These are phyloP conservation scores for Parazoanthus atlanticus DNA, from an alignment of 92 coral and sea anemone genomes.

Conservation along the genomic window DNA sequence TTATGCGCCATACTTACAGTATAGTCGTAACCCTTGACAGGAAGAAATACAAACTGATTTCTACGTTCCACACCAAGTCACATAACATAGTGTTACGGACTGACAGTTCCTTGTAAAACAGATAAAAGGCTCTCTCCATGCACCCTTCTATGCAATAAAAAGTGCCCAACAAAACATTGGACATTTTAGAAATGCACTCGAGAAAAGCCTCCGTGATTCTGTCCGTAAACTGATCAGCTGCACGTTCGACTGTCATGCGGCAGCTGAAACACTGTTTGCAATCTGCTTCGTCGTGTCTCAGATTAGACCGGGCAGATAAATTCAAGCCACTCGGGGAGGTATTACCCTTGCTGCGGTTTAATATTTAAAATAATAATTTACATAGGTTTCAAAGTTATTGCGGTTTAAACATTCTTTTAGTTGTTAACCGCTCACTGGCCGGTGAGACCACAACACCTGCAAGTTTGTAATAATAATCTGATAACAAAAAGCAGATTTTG, in stretches of 20 bases:
- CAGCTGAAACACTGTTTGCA: conserved; percentile 13
- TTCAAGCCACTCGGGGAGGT: background rate
- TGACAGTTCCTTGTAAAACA: conserved; percentile 47
- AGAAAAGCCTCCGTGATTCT: conserved; percentile 32
- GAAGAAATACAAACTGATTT: conserved; percentile 74
- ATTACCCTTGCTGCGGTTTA: background rate
- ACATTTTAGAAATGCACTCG: conserved; percentile 54
- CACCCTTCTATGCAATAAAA: conserved; percentile 71
- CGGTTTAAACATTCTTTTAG: conserved; percentile 1
- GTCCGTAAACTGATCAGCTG: conserved; percentile 30
- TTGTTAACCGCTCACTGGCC: background rate
- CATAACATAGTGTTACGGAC: conserved; percentile 72
- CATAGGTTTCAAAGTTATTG: background rate
- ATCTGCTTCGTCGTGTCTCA: background rate
- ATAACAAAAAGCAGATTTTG: background rate
- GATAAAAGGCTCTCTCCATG: conserved; percentile 54
- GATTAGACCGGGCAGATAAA: conserved; percentile 1
- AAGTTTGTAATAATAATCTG: background rate
- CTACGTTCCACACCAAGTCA: conserved; percentile 85
- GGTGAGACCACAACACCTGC: conserved; percentile 2
- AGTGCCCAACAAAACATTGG: conserved; percentile 68
- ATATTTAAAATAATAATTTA: background rate
- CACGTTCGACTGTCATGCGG: conserved; percentile 23
- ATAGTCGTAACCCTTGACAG: conserved; percentile 57
- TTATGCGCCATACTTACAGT: conserved; percentile 63